These are phyloP conservation scores for Lytechinus pictus DNA, from an alignment of 35 echinoderm and acorn worm species.

Conservation along the genomic window DNA sequence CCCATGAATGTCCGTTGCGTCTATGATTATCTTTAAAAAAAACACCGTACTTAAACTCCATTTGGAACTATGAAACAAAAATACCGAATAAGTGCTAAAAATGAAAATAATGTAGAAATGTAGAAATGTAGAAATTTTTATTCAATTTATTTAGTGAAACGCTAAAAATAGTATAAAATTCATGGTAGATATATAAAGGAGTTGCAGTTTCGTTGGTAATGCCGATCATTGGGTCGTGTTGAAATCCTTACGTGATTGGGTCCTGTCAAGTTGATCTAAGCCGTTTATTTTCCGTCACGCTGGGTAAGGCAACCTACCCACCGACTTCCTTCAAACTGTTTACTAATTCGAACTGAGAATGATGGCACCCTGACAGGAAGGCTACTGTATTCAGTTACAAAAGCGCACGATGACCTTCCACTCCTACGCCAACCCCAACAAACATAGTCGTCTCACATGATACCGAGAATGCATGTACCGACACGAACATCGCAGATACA, in stretches of 20 bases:
- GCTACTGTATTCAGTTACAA: background rate
- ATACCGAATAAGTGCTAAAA: too few relatives aligned
- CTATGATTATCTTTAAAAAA: too few relatives aligned
- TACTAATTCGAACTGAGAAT: slow-evolving; percentile 4
- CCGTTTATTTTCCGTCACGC: slow-evolving; percentile 16
- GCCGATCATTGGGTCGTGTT: background rate
- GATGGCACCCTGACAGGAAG: slow-evolving; percentile 7
- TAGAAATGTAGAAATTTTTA: too few relatives aligned
- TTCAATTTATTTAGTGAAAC: too few relatives aligned
- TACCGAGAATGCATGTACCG: background rate
- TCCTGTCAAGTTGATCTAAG: background rate
- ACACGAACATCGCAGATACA: background rate
- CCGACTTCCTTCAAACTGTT: background rate
- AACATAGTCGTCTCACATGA: background rate
- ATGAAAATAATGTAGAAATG: too few relatives aligned
- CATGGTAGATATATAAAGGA: too few relatives aligned
- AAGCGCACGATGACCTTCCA: background rate
- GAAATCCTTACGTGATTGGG: background rate
- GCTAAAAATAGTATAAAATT: too few relatives aligned
- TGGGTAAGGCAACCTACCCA: background rate
- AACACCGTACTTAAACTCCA: too few relatives aligned
- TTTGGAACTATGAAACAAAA: too few relatives aligned
- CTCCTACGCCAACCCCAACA: background rate
- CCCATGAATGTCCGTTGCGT: too few relatives aligned
- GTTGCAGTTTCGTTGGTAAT: background rate